Conservation (phyloP, 2,113 vertebrate species). For the Corythornis madagascariensis region DNA sequence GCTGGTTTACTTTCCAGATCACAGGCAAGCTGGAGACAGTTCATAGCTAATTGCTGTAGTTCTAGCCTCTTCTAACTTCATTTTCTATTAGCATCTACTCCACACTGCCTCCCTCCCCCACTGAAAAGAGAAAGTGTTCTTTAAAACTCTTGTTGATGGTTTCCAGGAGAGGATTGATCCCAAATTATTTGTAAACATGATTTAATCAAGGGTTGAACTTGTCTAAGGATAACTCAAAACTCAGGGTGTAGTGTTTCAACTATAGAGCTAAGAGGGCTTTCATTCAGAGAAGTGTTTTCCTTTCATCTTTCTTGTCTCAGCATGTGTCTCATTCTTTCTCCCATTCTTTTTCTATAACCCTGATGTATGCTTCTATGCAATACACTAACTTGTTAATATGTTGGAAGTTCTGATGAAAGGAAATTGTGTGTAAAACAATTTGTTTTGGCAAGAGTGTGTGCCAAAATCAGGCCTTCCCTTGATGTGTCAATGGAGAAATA, state of each 20-base stretch:
- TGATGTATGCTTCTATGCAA: conserved; percentile 25
- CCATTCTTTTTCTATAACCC: conserved; percentile 46
- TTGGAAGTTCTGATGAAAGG: conserved; percentile 75
- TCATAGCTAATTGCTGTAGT: neutral
- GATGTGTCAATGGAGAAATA: conserved; percentile 78
- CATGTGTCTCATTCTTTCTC: conserved; percentile 54
- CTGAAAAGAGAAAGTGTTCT: neutral
- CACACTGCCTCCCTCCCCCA: neutral
- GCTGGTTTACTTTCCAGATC: neutral
- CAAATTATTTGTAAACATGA: conserved; percentile 30
- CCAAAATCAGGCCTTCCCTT: conserved; percentile 70
- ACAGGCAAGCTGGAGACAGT: neutral
- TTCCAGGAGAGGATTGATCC: conserved; percentile 10
- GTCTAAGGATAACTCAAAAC: conserved; percentile 3
- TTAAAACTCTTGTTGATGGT: neutral
- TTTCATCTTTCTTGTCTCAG: conserved; percentile 24
- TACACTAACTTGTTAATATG: conserved; percentile 55
- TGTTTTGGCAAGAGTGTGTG: conserved; percentile 68
- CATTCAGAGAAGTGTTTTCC: conserved; percentile 11
- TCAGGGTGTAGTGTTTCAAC: neutral
- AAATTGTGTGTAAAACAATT: conserved; percentile 70
- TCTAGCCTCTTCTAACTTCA: neutral
- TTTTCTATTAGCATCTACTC: neutral
- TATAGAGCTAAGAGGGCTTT: neutral
- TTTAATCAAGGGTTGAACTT: conserved; percentile 9